phyloP scores from a whole-genome alignment of 2,888 invertebrate genomes.

The Drosophila monieri region DNA sequence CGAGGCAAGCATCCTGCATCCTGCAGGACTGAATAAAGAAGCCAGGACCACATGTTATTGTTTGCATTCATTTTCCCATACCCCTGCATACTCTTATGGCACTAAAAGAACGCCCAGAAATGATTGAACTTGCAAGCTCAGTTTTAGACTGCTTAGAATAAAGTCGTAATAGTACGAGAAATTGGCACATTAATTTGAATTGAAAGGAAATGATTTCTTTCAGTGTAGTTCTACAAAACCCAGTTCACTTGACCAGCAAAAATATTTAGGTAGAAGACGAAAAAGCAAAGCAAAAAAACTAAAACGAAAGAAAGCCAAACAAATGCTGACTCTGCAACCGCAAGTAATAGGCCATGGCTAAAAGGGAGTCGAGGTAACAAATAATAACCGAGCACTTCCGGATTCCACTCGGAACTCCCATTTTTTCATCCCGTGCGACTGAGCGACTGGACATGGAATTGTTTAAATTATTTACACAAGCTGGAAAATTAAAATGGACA shows the following conservation, averaged over 20 bases:
- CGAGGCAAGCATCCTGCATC: constrained; percentile 1
- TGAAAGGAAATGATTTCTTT: neutral
- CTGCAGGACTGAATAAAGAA: neutral
- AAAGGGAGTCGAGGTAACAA: constrained; percentile 31
- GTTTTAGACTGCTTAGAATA: neutral
- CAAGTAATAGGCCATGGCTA: constrained; percentile 45
- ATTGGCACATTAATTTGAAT: neutral
- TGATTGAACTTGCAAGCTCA: neutral
- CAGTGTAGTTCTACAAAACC: constrained; percentile 15
- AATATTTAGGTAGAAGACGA: constrained; percentile 45
- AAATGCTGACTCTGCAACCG: constrained; percentile 45
- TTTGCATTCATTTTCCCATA: constrained; percentile 29
- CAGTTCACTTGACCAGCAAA: constrained; percentile 37
- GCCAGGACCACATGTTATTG: constrained; percentile 33
- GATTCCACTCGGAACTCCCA: constrained; percentile 15
- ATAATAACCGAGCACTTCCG: constrained; percentile 47
- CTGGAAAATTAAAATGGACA: constrained; percentile 65
- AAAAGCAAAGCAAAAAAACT: constrained; percentile 4
- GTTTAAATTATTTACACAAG: constrained; percentile 64
- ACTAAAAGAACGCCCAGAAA: constrained; percentile 7
- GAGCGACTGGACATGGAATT: constrained; percentile 41
- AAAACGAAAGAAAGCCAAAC: constrained; percentile 27
- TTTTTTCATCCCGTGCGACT: constrained; percentile 17
- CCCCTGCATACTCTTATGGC: constrained; percentile 11
- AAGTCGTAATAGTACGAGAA: neutral